phyloP scores from a whole-genome alignment of 2,113 vertebrate species.

The Ellobius talpinus region DNA sequence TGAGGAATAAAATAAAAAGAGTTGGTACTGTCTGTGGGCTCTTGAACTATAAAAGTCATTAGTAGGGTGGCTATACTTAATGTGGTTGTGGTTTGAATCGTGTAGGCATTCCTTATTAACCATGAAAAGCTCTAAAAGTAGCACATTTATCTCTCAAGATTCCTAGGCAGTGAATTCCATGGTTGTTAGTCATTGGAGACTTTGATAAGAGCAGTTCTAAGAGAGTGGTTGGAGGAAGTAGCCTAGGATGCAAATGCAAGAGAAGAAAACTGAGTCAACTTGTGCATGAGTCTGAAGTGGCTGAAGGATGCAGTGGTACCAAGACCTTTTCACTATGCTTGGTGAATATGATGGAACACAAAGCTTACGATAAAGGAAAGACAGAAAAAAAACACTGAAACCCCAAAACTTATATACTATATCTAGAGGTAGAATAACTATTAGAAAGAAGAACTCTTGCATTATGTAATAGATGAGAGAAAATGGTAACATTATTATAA shows the following conservation, averaged over 20 bases:
- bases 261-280: neutral
- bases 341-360: neutral
- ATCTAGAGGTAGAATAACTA: neutral
- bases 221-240: neutral
- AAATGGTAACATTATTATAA: slow-evolving; percentile 12
- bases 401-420: neutral
- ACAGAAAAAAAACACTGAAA: neutral
- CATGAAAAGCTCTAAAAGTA: neutral
- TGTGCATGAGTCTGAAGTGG: neutral
- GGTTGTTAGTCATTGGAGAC: neutral
- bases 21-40: neutral
- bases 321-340: neutral
- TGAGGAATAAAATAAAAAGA: neutral
- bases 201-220: neutral
- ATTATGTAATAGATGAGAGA: neutral
- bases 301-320: neutral
- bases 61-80: neutral
- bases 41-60: neutral
- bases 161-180: neutral
- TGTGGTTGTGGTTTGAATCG: neutral
- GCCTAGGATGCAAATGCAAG: neutral
- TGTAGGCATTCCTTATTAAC: neutral
- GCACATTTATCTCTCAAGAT: neutral
- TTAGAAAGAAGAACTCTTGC: neutral
- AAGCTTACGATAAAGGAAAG: neutral